A percentile compares a stretch with the other conserved stretches of the same genome.
These are phyloP conservation scores for Scophthalmus maximus DNA, from an alignment of 2,113 vertebrate genomes.

Conservation along the genomic window DNA sequence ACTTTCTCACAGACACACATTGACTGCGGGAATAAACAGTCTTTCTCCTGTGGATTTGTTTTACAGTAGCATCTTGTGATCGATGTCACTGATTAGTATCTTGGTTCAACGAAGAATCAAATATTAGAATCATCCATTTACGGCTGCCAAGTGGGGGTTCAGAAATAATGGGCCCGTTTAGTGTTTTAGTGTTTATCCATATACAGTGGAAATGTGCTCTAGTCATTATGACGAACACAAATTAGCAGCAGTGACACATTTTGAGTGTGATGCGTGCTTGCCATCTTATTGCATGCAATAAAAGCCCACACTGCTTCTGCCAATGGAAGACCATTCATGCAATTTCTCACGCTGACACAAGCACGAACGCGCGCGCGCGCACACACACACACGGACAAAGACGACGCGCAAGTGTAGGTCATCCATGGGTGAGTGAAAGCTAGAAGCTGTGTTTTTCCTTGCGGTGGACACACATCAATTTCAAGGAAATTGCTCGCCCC, in stretches of 20 bases:
- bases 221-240: no score
- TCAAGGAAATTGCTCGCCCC: constrained; percentile 81
- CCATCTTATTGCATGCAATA: constrained; percentile 9
- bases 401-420: constrained; percentile 63
- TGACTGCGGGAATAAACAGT: constrained; percentile 48
- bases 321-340: constrained; percentile 44
- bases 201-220: no score
- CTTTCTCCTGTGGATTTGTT: constrained; percentile 60
- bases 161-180: constrained; percentile 36
- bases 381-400: constrained; percentile 49
- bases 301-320: constrained; percentile 1
- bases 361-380: constrained; percentile 25
- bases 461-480: constrained; percentile 80
- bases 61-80: constrained; percentile 26
- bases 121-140: constrained; percentile 62
- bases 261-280: constrained; percentile 11
- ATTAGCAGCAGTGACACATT: not conserved
- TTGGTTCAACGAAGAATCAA: constrained; percentile 47
- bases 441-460: constrained; percentile 75
- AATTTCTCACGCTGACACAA: constrained; percentile 74
- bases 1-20: constrained; percentile 64
- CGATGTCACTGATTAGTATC: constrained; percentile 54
- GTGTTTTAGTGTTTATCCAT: no score
- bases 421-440: constrained; percentile 77
- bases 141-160: constrained; percentile 15